These are phyloP conservation scores for Tenebrosternarchus preto DNA, from an alignment of 2,113 vertebrate genomes.

Conservation along the genomic window DNA sequence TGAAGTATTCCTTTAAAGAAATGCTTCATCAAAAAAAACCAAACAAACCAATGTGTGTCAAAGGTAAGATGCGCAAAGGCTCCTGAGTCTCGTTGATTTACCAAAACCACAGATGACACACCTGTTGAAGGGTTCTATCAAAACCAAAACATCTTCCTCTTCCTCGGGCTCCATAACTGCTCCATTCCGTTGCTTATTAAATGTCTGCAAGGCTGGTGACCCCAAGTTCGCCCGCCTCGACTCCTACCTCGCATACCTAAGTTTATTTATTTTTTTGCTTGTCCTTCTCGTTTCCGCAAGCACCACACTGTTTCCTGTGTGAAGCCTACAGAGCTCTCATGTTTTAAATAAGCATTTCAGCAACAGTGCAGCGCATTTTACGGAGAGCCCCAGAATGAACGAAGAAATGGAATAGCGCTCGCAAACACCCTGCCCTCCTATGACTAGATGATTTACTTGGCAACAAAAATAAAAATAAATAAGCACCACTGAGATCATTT, in stretches of 20 bases:
- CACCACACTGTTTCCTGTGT: too few relatives aligned
- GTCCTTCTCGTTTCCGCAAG: background rate
- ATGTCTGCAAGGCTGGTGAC: too few relatives aligned
- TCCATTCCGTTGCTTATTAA: too few relatives aligned
- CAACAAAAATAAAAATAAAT: background rate
- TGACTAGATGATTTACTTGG: background rate
- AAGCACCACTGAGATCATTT: too few relatives aligned
- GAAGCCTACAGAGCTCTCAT: constrained; percentile 2
- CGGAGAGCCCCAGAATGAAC: background rate
- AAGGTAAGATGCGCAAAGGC: background rate
- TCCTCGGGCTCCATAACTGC: too few relatives aligned
- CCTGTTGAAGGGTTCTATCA: background rate
- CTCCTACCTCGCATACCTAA: too few relatives aligned
- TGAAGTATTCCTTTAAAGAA: too few relatives aligned
- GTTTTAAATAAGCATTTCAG: background rate
- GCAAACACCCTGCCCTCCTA: background rate
- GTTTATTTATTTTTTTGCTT: background rate
- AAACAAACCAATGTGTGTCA: background rate
- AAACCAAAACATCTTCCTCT: background rate
- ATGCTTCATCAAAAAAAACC: too few relatives aligned
- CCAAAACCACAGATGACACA: background rate
- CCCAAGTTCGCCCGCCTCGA: too few relatives aligned
- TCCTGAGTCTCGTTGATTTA: background rate
- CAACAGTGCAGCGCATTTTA: constrained; percentile 28
- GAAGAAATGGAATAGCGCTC: background rate